Base-by-base conservation (phyloP, 2,797 vertebrate species). In the Labeo calbasu region DNA sequence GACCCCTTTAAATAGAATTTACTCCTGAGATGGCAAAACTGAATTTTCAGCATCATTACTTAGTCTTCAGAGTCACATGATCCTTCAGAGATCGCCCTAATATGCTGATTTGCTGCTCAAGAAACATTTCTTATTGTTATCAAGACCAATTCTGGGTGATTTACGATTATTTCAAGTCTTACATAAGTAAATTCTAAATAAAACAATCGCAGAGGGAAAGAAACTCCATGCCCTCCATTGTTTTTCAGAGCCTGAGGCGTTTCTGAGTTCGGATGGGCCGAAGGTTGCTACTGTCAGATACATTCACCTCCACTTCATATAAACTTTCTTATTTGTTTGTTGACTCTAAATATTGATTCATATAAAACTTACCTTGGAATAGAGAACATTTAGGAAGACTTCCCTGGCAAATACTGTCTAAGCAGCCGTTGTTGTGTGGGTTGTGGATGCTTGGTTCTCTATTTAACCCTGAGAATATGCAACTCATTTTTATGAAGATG, bases 391-490 rank as follows among this genome's bases (percentile, higher is more conserved):
- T 65, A 76, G 14, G 32, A 55, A 55, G 19, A 23, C 36, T 66
- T 66, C 53, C 48, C 80, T 82, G 80, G 69, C 40, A 71, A 81
- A 61, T 50, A 10, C 12, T 17, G 55, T 75, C 14, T 50, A 75
- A 63, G 70, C 70, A 63, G n/a, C 36, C 40, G 4, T 55, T 68
- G 36, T 69, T 77, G 72, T 57, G 72, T 83, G 81, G 72, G 72
- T 77, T 77, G 72, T 43, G 23, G 69, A 68, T 77, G n/a, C 50
- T 65, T 17, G 32, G 32, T 66, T 76, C 28, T 83, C 12, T 21
- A 66, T 68, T 83, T 55, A 83, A 77, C 63, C 73, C 63, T 83
- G 36, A 77, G 23, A 83, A 83, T 68, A 77, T 83, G 15, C 48
- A 40, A 28, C 28, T 73, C 12, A 36, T 40, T 66, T 48, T 57